A percentile compares a stretch with the other conserved stretches of the same genome.
These are phyloP conservation scores for Steinernema hermaphroditum DNA, from an alignment of 2,888 invertebrate species.

Conservation along the genomic window DNA sequence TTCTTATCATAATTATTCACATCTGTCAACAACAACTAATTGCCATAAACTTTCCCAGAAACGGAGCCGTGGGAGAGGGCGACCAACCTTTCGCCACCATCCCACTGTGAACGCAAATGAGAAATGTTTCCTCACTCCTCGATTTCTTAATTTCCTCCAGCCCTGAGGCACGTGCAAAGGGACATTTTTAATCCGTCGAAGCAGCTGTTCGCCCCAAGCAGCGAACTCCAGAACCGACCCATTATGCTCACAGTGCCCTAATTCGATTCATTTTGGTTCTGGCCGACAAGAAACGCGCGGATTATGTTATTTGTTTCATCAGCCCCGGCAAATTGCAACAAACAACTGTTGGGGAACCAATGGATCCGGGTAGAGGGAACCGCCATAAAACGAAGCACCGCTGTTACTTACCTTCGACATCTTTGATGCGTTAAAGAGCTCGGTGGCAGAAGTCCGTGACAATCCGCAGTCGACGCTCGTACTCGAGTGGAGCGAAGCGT, in stretches of 20 bases:
- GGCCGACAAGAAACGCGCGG: background rate
- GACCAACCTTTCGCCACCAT: background rate
- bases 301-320: constrained; percentile 16
- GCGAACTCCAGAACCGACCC: background rate
- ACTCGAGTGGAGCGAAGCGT: constrained; percentile 6
- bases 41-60: background rate
- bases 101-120: background rate
- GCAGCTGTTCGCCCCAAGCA: background rate
- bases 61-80: background rate
- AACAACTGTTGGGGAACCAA: background rate
- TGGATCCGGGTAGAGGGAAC: background rate
- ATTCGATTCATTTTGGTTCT: background rate
- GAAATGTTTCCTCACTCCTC: background rate
- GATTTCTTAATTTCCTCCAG: background rate
- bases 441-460: constrained; percentile 3
- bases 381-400: background rate
- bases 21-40: background rate
- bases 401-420: background rate
- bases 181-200: background rate
- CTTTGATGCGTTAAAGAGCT: constrained; percentile 12
- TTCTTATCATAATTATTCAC: background rate
- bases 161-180: constrained; percentile 4
- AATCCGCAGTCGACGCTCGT: constrained; percentile 25
- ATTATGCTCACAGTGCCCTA: constrained; percentile 14
- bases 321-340: background rate